Base-by-base conservation (phyloP, 2,113 vertebrate genomes). In the Brienomyrus brachyistius region DNA sequence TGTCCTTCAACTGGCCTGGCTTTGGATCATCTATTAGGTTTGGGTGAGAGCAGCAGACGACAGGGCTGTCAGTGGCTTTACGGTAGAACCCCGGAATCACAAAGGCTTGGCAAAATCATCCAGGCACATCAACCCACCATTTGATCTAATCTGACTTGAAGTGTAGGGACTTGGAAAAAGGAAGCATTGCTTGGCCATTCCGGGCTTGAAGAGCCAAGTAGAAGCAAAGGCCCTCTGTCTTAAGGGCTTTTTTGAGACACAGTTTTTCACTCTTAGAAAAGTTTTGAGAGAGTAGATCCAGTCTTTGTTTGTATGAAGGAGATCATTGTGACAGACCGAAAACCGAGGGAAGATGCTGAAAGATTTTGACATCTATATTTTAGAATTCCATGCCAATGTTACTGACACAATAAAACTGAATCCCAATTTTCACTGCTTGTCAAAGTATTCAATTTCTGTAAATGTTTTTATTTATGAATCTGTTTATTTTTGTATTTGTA, bases 321-420 rank as follows among this genome's bases (percentile, higher is more conserved):
- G 80, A 85, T 35, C 31, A 47, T 84, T 85, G 77, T 50, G 66
- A 89, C 23, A 51, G 62, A 52, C 66, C 17, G 47, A 70, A 51
- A 89, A 47, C 74, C 9, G 4, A 66, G 56, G 45, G 59, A 70
- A 70, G 87, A 45, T 0, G 15, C 51, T 83, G n/a, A 83, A 89
- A 54, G 87, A 47, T 80, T 89, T 89, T 89, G 88, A 89, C 70
- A 82, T 89, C 88, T 43, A 54, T 51, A 89, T 84, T 62, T 84
- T 52, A 19, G 85, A 86, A 87, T 56, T 87, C 85, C 51, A 87
- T 56, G n/a, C n/a, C 2, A 13, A 87, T 87, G 56, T 86, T 40
- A 52, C 51, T 31, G 51, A 17, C 51, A 54, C 85, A 54, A 54
- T 54, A 35, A 35, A 87, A 87, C 85, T 8, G 27, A 87, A 87